These are phyloP conservation scores for Alsophila aescularia DNA, from an alignment of 2,888 invertebrate genomes.

Conservation along the genomic window DNA sequence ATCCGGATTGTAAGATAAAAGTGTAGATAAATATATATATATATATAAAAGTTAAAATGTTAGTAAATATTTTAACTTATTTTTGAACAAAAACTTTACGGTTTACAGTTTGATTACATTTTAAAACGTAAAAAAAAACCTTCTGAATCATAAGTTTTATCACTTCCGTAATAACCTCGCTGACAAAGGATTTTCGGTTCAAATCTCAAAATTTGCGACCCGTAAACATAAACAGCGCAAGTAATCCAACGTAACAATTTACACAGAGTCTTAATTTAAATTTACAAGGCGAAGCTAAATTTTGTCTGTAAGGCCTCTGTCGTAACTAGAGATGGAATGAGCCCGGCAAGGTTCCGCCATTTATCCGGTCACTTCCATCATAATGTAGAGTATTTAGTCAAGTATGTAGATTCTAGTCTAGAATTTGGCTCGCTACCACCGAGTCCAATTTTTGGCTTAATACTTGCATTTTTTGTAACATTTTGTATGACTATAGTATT, in stretches of 20 bases:
- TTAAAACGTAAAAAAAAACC: neutral
- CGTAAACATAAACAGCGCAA: slow-evolving; percentile 23
- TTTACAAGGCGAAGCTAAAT: slow-evolving; percentile 38
- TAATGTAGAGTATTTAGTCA: too few relatives aligned
- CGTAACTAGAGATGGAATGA: slow-evolving; percentile 11
- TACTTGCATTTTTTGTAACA: too few relatives aligned
- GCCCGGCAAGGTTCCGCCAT: neutral
- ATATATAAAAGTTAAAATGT: too few relatives aligned
- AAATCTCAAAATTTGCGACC: slow-evolving; percentile 25
- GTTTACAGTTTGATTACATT: too few relatives aligned
- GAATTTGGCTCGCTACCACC: too few relatives aligned
- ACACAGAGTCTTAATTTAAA: slow-evolving; percentile 43
- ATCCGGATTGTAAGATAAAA: too few relatives aligned
- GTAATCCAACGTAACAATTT: slow-evolving; percentile 41
- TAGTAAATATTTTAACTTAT: too few relatives aligned
- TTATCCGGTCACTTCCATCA: neutral
- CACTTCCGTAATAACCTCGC: slow-evolving; percentile 3
- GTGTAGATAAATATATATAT: too few relatives aligned
- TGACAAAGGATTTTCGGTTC: slow-evolving; percentile 17
- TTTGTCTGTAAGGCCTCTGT: slow-evolving; percentile 29
- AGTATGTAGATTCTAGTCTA: too few relatives aligned
- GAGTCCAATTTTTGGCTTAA: too few relatives aligned
- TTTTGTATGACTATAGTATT: too few relatives aligned
- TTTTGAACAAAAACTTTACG: too few relatives aligned
- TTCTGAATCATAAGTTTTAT: neutral